Conservation (phyloP, 2,888 invertebrate species). For the Odontocerum albicorne region DNA sequence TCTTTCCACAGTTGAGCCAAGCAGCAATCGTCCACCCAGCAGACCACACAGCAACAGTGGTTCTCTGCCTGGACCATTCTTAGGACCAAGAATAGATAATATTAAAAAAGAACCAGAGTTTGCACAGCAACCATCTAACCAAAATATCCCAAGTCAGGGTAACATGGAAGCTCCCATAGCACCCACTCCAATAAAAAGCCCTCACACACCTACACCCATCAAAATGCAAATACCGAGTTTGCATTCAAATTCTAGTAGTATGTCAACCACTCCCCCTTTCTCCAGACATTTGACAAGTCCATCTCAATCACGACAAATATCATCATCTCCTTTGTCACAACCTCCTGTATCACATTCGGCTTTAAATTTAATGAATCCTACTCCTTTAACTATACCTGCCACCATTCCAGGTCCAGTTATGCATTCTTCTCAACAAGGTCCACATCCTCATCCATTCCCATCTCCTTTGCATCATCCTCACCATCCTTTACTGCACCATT, state of each 20-base stretch:
- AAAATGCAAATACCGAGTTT: constrained; percentile 50
- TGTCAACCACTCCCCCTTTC: constrained; percentile 55
- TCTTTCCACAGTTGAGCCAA: constrained; percentile 53
- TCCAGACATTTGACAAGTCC: constrained; percentile 55
- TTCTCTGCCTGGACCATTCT: constrained; percentile 57
- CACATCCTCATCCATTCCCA: constrained; percentile 67
- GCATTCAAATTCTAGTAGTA: constrained; percentile 48
- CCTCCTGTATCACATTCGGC: constrained; percentile 63
- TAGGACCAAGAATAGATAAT: constrained; percentile 68
- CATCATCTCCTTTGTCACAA: constrained; percentile 54
- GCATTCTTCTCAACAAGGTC: constrained; percentile 76
- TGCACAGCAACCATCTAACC: constrained; percentile 47
- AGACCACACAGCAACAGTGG: constrained; percentile 54
- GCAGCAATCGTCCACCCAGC: constrained; percentile 53
- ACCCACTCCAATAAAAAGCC: constrained; percentile 60
- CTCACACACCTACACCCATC: constrained; percentile 57
- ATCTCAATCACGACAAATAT: constrained; percentile 54
- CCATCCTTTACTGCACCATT: constrained; percentile 69
- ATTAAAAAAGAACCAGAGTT: constrained; percentile 75
- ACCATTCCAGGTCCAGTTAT: constrained; percentile 69
- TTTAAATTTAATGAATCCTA: constrained; percentile 62
- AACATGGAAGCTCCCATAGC: constrained; percentile 44
- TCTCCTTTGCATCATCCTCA: constrained; percentile 73
- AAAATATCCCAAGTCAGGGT: constrained; percentile 47
- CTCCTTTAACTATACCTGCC: constrained; percentile 62